phyloP scores from a whole-genome alignment of 1,140 invertebrate genomes.

The Diabrotica virgifera region DNA sequence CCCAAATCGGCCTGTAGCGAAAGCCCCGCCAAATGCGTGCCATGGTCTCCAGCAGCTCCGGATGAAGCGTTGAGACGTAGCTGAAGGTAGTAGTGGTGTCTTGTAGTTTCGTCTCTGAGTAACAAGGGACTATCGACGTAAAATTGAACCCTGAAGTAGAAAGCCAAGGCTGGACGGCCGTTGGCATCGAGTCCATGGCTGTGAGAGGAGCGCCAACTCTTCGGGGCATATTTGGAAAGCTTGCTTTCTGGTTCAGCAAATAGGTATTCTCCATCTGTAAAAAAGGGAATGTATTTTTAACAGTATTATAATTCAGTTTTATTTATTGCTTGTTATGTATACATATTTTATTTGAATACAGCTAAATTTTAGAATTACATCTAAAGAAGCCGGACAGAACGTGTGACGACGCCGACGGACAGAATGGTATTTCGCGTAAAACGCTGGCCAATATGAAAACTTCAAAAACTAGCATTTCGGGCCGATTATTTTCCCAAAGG shows the following conservation, averaged over 20 bases:
- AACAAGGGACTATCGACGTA: conserved; percentile 87
- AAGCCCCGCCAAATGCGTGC: conserved; percentile 68
- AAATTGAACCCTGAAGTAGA: conserved; percentile 92
- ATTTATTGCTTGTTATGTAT: no score
- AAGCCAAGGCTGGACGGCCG: conserved; percentile 82
- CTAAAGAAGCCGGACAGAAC: no score
- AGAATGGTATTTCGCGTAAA: no score
- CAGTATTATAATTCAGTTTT: no score
- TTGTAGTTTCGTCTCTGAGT: conserved; percentile 83
- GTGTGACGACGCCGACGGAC: no score
- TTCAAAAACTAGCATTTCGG: no score
- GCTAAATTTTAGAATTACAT: no score
- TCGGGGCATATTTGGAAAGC: conserved; percentile 92
- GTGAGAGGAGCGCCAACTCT: conserved; percentile 90
- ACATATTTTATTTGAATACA: no score
- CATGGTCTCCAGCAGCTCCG: conserved; percentile 67
- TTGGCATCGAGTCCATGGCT: conserved; percentile 87
- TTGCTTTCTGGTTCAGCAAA: conserved; percentile 93
- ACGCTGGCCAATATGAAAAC: no score
- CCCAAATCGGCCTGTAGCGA: conserved; percentile 85
- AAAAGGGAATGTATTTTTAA: conserved; percentile 15
- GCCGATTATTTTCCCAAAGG: no score
- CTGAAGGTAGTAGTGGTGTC: conserved; percentile 92
- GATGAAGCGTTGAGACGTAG: conserved; percentile 82
- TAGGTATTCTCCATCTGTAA: conserved; percentile 90